Base-by-base conservation (phyloP, 1,140 invertebrate genomes). In the Calliphora vicina region DNA sequence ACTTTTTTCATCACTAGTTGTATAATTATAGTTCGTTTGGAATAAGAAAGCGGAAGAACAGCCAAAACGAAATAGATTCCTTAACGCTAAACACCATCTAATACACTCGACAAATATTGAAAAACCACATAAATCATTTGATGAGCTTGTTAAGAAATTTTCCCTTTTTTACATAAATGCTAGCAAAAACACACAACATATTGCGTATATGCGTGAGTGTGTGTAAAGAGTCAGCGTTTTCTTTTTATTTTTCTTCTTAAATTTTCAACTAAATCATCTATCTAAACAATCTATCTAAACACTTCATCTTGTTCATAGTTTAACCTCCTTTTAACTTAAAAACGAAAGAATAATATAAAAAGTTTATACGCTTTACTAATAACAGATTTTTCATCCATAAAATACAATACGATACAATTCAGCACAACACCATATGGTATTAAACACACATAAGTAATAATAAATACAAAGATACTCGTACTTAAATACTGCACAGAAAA, bases 41-140 rank as follows among this genome's bases (percentile, higher is more conserved):
- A 25, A 73, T 10, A 42, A 42, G 17, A 35, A 26, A 76, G 6
- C 42, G 35, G 9, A 78, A 78, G n/a, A 15, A 43, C 13, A 43
- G 15, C 15, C n/a, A 2, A 23, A 35, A n/a, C n/a, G n/a, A n/a
- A 20, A 43, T 45, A 43, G 35, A 78, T 43, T 78, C n/a, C 74
- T 43, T 78, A 45, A 43, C 74, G 20, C 35, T 43, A 45, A 78
- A 78, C 35, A 43, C 35, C 35, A 43, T 78, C 74, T 78, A 78
- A 78, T 78, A 78, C 13, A 78, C 74, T 78, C 74, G 35, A 78
- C 20, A 78, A 78, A 78, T 43, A 43, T 78, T 42, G 35, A 78
- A 78, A 78, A 78, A 43, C 43, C 35, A 8, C 35, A 78, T 78
- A 78, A 78, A 78, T 78, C 74, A 78, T 78, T 23, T 43, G 74